A percentile compares a stretch with the other conserved stretches of the same genome.
These are phyloP conservation scores for Listronotus bonariensis DNA, from an alignment of 1,140 invertebrate genomes.

Conservation along the genomic window DNA sequence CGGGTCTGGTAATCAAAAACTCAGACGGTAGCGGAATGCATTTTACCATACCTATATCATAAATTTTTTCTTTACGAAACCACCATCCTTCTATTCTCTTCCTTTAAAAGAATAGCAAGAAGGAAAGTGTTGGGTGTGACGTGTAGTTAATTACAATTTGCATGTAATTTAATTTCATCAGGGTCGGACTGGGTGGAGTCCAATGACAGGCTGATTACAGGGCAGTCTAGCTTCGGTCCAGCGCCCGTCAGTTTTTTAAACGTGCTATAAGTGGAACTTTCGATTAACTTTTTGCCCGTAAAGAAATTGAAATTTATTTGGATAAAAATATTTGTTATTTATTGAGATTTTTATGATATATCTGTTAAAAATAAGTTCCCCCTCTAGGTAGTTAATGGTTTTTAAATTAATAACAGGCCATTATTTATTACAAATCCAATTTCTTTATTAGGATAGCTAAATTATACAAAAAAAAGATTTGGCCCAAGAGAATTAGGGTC, in stretches of 20 bases:
- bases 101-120: conserved; percentile 19
- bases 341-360: background rate
- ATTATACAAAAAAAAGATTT: too few relatives aligned
- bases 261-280: conserved; percentile 41
- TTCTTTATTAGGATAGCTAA: too few relatives aligned
- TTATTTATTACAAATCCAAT: too few relatives aligned
- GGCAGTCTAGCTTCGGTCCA: conserved; percentile 35
- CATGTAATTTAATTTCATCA: conserved; percentile 55
- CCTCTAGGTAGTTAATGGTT: too few relatives aligned
- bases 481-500: too few relatives aligned
- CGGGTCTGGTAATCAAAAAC: conserved; percentile 47
- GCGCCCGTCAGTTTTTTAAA: conserved; percentile 43
- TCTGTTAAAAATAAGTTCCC: background rate
- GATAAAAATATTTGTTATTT: conserved; percentile 9
- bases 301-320: conserved; percentile 30
- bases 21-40: conserved; percentile 47
- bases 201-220: conserved; percentile 54
- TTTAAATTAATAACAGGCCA: too few relatives aligned
- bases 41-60: conserved; percentile 6
- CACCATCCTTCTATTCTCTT: conserved; percentile 15
- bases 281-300: conserved; percentile 38
- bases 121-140: conserved; percentile 33
- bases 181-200: conserved; percentile 52
- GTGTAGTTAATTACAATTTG: conserved; percentile 45
- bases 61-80: conserved; percentile 31